Conservation (phyloP, 2,888 invertebrate genomes). For the Holacanthella duospinosa region DNA sequence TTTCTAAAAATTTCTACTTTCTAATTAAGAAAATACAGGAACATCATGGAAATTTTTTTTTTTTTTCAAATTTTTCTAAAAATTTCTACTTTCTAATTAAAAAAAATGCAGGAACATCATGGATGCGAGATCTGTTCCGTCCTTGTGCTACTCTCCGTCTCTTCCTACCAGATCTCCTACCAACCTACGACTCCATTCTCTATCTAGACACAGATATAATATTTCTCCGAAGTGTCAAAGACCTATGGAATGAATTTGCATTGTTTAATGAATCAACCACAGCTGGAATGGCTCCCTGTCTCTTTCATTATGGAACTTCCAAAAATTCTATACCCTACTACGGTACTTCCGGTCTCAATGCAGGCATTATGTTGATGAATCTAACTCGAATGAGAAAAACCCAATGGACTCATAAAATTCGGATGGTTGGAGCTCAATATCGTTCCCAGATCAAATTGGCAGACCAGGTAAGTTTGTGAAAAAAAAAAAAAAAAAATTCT, state of each 20-base stretch:
- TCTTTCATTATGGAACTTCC: conserved; percentile 43
- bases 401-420: conserved; percentile 41
- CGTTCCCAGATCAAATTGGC: conserved; percentile 42
- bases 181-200: conserved; percentile 41
- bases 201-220: conserved; percentile 45
- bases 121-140: conserved; percentile 36
- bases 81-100: no score
- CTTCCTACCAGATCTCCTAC: conserved; percentile 39
- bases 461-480: conserved; percentile 40
- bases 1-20: no score
- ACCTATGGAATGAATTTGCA: conserved; percentile 41
- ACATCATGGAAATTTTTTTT: not conserved
- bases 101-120: conserved; percentile 19
- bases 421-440: conserved; percentile 40
- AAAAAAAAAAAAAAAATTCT: no score
- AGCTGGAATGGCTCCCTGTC: conserved; percentile 42
- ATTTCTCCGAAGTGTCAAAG: conserved; percentile 41
- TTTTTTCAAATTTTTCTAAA: not conserved
- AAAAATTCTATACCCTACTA: conserved; percentile 44
- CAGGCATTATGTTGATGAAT: conserved; percentile 46
- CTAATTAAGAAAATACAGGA: no score
- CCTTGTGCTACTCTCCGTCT: conserved; percentile 38
- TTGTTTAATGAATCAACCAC: conserved; percentile 36
- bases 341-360: conserved; percentile 43
- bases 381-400: conserved; percentile 41